These are phyloP conservation scores for Stegostoma tigrinum DNA, from an alignment of 2,113 vertebrate species.

Conservation along the genomic window DNA sequence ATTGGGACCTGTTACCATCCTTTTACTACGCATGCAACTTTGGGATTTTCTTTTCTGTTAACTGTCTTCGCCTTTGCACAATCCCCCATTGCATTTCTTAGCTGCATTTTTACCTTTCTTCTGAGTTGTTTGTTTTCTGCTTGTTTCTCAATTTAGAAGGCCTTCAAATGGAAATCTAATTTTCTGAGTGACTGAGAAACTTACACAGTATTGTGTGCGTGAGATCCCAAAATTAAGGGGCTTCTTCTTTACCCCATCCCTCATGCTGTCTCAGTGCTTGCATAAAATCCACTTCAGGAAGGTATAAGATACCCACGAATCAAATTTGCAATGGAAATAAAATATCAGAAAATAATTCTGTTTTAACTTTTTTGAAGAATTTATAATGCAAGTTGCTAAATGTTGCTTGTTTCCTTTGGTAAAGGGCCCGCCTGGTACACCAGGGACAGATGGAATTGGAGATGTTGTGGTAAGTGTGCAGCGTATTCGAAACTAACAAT, in stretches of 20 bases:
- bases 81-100: too few species aligned
- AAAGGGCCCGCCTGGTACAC: constrained; percentile 59
- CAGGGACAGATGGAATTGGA: constrained; percentile 58
- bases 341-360: neutral
- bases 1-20: too few species aligned
- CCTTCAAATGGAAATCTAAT: neutral
- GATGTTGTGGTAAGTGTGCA: constrained; percentile 55
- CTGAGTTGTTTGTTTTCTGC: too few species aligned
- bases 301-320: neutral
- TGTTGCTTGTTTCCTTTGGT: constrained; percentile 41
- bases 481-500: neutral
- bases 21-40: too few species aligned
- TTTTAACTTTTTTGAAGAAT: neutral
- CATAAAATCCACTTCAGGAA: neutral
- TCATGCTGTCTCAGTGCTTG: neutral
- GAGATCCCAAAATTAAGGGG: neutral
- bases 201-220: neutral
- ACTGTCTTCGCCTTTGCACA: too few species aligned
- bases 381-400: neutral
- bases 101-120: too few species aligned
- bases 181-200: neutral
- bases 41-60: too few species aligned
- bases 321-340: neutral
- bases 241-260: neutral
- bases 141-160: neutral